Evolutionary conservation across 1,140 invertebrate genomes (phyloP).

Genomic region (Aphis craccivora): DNA sequence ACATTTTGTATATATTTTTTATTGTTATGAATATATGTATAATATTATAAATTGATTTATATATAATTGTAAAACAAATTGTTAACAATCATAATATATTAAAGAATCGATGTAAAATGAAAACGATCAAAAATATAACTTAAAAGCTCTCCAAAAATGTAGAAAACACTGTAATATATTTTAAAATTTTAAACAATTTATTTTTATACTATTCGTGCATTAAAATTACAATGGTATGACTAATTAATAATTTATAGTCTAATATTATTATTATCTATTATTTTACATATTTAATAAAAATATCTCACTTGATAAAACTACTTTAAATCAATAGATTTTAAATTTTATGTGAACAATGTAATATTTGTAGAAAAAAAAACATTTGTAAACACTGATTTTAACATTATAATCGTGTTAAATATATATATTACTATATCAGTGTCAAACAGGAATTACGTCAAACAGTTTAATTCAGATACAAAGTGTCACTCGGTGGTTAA

Average conservation of each 20-base stretch:
- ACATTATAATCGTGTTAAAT: neutral
- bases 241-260: neutral
- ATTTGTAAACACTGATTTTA: neutral
- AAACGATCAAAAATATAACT: neutral
- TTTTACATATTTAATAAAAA: neutral
- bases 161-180: neutral
- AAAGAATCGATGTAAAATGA: neutral
- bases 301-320: fast-evolving
- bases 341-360: neutral
- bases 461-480: constrained; percentile 26
- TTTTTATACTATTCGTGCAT: neutral
- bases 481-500: constrained; percentile 27
- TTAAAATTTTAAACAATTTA: neutral
- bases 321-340: neutral
- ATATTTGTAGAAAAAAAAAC: neutral
- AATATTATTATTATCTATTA: neutral
- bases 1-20: no score
- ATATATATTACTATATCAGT: neutral
- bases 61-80: neutral
- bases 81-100: neutral
- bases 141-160: neutral
- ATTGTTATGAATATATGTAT: no score
- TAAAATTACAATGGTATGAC: neutral
- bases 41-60: no score
- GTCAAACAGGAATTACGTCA: neutral